Conservation (phyloP, 1,140 invertebrate genomes). For the Leptoteleia sp. region DNA sequence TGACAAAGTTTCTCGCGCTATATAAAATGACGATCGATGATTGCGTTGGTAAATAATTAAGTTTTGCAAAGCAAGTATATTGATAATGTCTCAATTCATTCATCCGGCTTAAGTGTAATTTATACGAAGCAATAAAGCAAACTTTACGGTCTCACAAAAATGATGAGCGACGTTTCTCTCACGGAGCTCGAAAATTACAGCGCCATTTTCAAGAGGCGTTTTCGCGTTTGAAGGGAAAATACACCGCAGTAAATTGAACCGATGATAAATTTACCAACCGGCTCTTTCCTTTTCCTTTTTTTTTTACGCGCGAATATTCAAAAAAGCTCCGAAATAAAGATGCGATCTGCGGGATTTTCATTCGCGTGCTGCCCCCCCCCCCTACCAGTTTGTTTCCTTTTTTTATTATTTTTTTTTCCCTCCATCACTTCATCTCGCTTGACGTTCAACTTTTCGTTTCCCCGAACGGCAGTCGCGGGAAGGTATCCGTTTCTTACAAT, state of each 20-base stretch:
- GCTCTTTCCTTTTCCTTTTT: slow-evolving; percentile 2
- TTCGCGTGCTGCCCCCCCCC: too few relatives aligned
- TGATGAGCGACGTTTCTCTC: slow-evolving; percentile 36
- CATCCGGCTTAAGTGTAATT: slow-evolving; percentile 43
- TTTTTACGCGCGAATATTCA: too few relatives aligned
- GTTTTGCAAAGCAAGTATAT: slow-evolving; percentile 15
- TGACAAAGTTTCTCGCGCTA: neutral
- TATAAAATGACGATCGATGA: slow-evolving; percentile 4
- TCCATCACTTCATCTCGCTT: slow-evolving; percentile 2
- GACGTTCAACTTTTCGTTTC: slow-evolving; percentile 22
- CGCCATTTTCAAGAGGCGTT: slow-evolving; percentile 45
- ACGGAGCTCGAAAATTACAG: slow-evolving; percentile 32
- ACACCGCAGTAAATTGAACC: slow-evolving; percentile 15
- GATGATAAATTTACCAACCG: slow-evolving; percentile 29
- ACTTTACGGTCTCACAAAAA: slow-evolving; percentile 54
- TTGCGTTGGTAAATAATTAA: slow-evolving; percentile 23
- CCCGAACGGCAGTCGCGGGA: neutral
- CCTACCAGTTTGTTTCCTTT: too few relatives aligned
- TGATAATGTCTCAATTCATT: slow-evolving; percentile 55
- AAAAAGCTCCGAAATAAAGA: too few relatives aligned
- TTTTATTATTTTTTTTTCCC: neutral
- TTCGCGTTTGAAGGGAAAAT: slow-evolving; percentile 36
- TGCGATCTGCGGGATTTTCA: too few relatives aligned
- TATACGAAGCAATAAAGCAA: slow-evolving; percentile 50
- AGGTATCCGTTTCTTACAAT: slow-evolving; percentile 31